Evolutionary conservation across 1,140 invertebrate genomes (phyloP).

Genomic region (Scaptomyza pallida): DNA sequence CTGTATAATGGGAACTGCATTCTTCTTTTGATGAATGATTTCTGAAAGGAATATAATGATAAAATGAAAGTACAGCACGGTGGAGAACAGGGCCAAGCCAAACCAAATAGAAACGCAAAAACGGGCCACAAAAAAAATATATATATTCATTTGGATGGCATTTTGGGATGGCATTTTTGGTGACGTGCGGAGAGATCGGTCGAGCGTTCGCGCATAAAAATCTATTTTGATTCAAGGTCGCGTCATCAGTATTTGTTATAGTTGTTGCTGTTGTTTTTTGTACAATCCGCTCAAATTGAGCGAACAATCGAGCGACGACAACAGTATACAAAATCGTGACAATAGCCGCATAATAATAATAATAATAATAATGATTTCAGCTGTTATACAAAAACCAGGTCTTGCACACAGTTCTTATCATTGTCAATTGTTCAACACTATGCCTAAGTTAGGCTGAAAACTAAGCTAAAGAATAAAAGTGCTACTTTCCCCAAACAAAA

Average conservation of each 20-base stretch:
- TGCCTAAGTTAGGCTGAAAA: neutral
- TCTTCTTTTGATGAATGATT: slow-evolving; percentile 8
- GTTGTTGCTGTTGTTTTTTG: no score
- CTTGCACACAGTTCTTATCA: neutral
- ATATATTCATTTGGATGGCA: slow-evolving; percentile 24
- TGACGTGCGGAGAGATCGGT: slow-evolving; percentile 47
- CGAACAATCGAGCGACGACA: no score
- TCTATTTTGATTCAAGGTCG: slow-evolving; percentile 78
- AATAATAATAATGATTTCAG: no score
- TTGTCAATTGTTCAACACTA: slow-evolving; percentile 6
- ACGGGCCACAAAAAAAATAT: slow-evolving; percentile 10
- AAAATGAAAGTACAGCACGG: no score
- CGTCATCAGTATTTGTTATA: slow-evolving; percentile 63
- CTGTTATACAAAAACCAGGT: neutral
- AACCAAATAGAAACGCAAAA: slow-evolving; percentile 12
- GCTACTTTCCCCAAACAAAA: neutral
- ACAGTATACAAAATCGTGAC: slow-evolving; percentile 1
- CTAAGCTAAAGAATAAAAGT: no score
- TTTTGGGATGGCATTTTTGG: slow-evolving; percentile 43
- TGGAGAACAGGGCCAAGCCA: neutral
- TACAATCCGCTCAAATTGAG: slow-evolving; percentile 26
- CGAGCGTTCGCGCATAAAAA: slow-evolving; percentile 63
- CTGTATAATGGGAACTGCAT: slow-evolving; percentile 32
- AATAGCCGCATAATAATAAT: neutral
- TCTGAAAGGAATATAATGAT: slow-evolving; percentile 3